Evolutionary conservation across 2,888 invertebrate genomes (phyloP).

Genomic region (Mesopsocus fuscifrons): DNA sequence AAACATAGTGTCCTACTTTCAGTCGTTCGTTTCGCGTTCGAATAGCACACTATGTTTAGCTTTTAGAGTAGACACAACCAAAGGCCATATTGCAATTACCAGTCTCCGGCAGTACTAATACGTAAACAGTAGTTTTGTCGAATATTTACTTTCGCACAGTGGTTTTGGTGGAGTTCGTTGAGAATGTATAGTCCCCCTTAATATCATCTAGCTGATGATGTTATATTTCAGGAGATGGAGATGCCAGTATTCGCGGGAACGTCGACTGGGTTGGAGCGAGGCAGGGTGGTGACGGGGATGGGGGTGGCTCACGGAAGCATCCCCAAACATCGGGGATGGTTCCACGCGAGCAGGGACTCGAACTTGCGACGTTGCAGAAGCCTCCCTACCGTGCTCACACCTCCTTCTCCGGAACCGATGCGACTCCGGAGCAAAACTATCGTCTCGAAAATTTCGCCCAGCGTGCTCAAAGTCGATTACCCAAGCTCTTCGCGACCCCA

Average conservation of each 20-base stretch:
- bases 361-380: neutral
- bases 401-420: neutral
- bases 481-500: conserved; percentile 14
- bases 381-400: neutral
- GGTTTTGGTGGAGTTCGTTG: no score
- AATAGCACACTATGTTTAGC: no score
- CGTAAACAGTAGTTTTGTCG: no score
- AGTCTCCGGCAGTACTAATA: no score
- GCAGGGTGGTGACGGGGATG: neutral
- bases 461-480: conserved; percentile 23
- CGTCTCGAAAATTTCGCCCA: conserved; percentile 19
- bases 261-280: neutral
- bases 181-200: no score
- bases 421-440: neutral
- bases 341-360: neutral
- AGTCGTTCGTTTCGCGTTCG: no score
- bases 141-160: no score
- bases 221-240: neutral
- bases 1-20: no score
- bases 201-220: no score
- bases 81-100: no score
- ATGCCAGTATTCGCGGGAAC: neutral
- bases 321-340: neutral
- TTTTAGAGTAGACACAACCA: no score
- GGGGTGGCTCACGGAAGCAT: neutral